A percentile compares a stretch with the other conserved stretches of the same genome.
Conservation (phyloP, 2,888 invertebrate species). For the Rotaria sp. region DNA sequence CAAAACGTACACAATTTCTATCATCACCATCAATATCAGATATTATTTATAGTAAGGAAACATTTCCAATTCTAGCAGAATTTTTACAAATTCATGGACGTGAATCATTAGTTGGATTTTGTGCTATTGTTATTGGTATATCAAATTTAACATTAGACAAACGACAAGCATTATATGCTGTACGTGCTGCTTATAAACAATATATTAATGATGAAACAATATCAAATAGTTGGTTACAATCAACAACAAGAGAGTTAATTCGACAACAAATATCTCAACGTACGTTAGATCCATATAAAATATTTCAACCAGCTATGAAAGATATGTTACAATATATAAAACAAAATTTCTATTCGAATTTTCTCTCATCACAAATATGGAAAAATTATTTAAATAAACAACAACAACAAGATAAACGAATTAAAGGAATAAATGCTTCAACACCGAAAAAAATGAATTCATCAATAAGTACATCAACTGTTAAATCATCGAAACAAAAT, state of each 20-base stretch:
- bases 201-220: neutral
- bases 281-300: neutral
- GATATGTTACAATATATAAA: neutral
- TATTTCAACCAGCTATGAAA: neutral
- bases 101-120: conserved; percentile 4
- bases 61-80: neutral
- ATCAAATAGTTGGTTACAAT: neutral
- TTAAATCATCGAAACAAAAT: neutral
- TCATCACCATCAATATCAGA: neutral
- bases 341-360: conserved; percentile 21
- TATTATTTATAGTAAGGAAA: neutral
- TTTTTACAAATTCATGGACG: neutral
- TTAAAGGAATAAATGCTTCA: neutral
- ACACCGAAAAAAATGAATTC: neutral
- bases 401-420: conserved; percentile 12
- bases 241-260: neutral
- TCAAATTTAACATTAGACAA: neutral
- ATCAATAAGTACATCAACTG: conserved; percentile 5
- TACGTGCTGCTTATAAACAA: conserved; percentile 26
- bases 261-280: neutral
- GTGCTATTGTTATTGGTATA: conserved; percentile 12
- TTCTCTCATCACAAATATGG: conserved; percentile 19
- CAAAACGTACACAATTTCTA: neutral
- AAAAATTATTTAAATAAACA: neutral
- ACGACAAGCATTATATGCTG: neutral